Evolutionary conservation across 2,797 vertebrate genomes (phyloP).

Genomic region (Champsocephalus esox): DNA sequence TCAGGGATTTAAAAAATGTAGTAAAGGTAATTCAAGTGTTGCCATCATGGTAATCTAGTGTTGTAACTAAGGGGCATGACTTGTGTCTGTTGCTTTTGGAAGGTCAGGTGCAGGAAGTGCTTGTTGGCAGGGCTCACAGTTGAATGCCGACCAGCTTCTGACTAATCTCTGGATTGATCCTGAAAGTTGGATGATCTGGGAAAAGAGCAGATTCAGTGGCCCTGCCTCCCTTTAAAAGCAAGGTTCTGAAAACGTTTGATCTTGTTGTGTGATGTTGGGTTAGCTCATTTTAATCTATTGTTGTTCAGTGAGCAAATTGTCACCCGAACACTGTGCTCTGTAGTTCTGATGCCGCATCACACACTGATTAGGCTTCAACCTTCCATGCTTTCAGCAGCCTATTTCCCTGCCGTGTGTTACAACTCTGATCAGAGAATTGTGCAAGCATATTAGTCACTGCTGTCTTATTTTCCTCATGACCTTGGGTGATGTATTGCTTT

Average conservation of each 20-base stretch:
- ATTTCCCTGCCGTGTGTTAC: conserved; percentile 63
- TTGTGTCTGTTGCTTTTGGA: conserved; percentile 39
- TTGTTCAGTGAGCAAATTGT: conserved; percentile 41
- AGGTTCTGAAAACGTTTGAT: conserved; percentile 39
- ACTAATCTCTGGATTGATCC: conserved; percentile 56
- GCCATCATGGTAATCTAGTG: neutral
- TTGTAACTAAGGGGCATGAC: conserved; percentile 23
- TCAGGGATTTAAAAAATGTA: conserved; percentile 24
- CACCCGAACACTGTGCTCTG: conserved; percentile 23
- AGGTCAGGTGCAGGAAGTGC: conserved; percentile 45
- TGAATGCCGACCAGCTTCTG: conserved; percentile 41
- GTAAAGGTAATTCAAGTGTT: neutral
- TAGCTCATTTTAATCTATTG: conserved; percentile 40
- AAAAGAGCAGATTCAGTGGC: conserved; percentile 38
- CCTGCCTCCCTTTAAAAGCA: conserved; percentile 30
- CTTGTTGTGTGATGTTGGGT: conserved; percentile 34
- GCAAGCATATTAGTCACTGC: conserved; percentile 77
- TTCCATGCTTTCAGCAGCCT: conserved; percentile 56
- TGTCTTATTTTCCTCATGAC: conserved; percentile 77
- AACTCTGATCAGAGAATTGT: conserved; percentile 72
- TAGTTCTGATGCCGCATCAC: conserved; percentile 52
- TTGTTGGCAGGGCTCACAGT: conserved; percentile 33
- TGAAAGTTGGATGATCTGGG: conserved; percentile 45
- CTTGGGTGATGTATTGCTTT: conserved; percentile 84
- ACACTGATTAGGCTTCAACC: conserved; percentile 67